Evolutionary conservation across 2,797 vertebrate genomes (phyloP), one percentile per base, ranked within the genome.

Genomic region (Rhinella marina): DNA sequence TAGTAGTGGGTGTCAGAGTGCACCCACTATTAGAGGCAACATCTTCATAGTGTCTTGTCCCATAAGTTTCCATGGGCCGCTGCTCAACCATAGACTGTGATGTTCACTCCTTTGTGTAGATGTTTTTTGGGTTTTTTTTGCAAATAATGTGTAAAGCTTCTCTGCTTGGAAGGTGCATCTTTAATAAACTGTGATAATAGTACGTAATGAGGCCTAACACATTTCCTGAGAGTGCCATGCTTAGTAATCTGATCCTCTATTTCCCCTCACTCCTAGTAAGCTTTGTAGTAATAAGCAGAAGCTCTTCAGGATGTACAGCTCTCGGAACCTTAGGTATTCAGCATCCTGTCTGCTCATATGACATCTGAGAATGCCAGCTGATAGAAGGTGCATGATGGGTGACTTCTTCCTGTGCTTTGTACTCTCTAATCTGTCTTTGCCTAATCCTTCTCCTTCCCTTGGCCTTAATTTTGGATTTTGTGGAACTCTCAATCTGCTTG

Each of bases 251-350:
- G 84, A 93, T 93, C 93, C 94, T 98, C 94, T 98, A 95, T 98
- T 93, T 98, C 95, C 96, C 95, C 95, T 96, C 95, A 94, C 94
- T 96, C 96, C 95, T 96, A 98, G 98, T 99, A 95, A 98, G 95
- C 94, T 95, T 95, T 96, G 94, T 97, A 97, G 95, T 98, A 97
- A 95, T 98, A 98, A 97, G 94, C 95, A 98, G 97, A 99, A 97
- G 97, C 95, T 98, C 96, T 97, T 97, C 97, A 96, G 97, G 97
- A 97, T 96, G 93, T 95, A 96, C 97, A 95, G 94, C 92, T 94
- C 96, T 94, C 90, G 96, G 97, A 99, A 95, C 96, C 95, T 96
- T 98, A 99, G 98, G 98, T 99, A 99, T 94, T 95, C 94, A 94
- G 95, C 95, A 95, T 94, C 96, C 95, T 93, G 93, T 94, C 94